Base-by-base conservation (phyloP, 2,888 invertebrate genomes). In the Cryptus viduatorius region DNA sequence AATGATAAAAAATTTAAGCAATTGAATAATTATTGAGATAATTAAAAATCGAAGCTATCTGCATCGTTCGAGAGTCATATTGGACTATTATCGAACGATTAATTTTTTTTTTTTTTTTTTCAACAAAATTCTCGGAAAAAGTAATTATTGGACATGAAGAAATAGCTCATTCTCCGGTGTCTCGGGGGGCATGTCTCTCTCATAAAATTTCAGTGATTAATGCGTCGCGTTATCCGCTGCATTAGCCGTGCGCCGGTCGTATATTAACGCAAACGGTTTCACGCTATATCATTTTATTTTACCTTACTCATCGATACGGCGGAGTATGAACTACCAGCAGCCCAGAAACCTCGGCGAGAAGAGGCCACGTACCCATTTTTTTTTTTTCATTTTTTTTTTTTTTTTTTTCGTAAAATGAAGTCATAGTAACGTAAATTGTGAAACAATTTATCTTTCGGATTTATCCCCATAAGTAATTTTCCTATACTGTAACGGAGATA, bases 251-350 rank as follows among this genome's bases (percentile, higher is more conserved):
- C 78, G 56, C 48, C 73, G 80, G 19, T 75, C 80, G 73, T 75
- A 80, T 73, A 68, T 80, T 73, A 81, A 69, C 19, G 75, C 68
- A 61, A 67, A 48, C 73, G 68, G 44, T 65, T 71, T 65, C 64
- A 19, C 48, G 67, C 73, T 75, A 48, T 81, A 81, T 69, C 56
- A 75, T 81, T 75, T 75, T 69, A 75, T 81, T 75, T 75, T 69
- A 68, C 75, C 80, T 81, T 75, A 81, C 80, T 81, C 80, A 81
- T 81, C 80, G 80, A 81, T 81, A 75, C 80, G 68, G 42, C 1
- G 50, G 37, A 68, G 59, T 50, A 67, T 46, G 67, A 73, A 73
- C 56, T 37, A 73, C 67, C 46, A 37, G 37, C 37, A 64, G 42
- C 12, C 67, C 46, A 61, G 53, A 50, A 19, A 31, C 48, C 19